Evolutionary conservation across 2,888 invertebrate genomes (phyloP), one percentile per base, ranked within the genome.

Genomic region (Melanostoma scalare): DNA sequence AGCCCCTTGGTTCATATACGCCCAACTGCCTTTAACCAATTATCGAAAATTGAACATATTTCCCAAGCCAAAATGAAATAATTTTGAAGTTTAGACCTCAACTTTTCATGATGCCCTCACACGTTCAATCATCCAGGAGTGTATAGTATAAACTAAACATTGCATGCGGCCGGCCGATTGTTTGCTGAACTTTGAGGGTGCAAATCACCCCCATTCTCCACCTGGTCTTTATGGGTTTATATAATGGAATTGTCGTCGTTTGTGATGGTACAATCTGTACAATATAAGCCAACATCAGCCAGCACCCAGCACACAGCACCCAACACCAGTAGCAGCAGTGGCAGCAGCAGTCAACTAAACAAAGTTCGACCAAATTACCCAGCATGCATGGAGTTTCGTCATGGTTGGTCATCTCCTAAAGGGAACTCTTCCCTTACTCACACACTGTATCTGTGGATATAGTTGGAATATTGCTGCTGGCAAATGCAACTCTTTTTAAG

Each of bases 311-410:
- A 4, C 31, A 9, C 42, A 53, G 30, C n/a, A 53, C 9, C 52
- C 31, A 52, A 33, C 30, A 46, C 44, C 44, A 76, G 33, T 30
- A 61, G 30, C 10, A 60, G 10, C 53, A 58, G 36, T 20, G 42
- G 30, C 35, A 58, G 6, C 30, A 52, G 56, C 52, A 78, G 67
- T 60, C 67, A 67, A 46, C 58, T 52, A 63, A 56, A 50, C 31
- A 53, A 73, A 78, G 78, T 78, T 73, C 53, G 58, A 73, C 65
- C 58, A 67, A 72, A 78, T 78, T 65, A 65, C 77, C 50, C 44
- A 44, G n/a, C 50, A 65, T 56, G 20, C 42, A 63, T 61, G 10
- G 33, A 63, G 53, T 53, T 68, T 53, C 46, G 31, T 50, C 46
- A 20, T 50, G 48, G 53, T 50, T 63, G 52, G 20, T 20, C 20